Evolutionary conservation across 2,113 vertebrate species (phyloP), one percentile per base, ranked within the genome.

Genomic region (Crotalus viridis): DNA sequence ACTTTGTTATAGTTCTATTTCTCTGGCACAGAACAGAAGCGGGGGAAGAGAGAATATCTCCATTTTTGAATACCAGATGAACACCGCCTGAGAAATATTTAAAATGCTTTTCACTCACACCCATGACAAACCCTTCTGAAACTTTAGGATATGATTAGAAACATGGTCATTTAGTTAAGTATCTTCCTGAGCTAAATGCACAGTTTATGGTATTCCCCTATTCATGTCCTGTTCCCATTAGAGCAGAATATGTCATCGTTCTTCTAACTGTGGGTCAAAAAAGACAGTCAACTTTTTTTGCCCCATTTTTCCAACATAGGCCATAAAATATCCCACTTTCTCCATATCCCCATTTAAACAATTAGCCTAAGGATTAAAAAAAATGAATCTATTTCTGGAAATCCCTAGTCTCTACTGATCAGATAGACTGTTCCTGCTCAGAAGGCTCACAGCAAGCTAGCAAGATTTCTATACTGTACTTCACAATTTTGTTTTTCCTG

Each of bases 111-210:
- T n/a, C 33, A 46, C 22, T 69, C 91, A 43, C 17, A n/a, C 90
- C 43, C 54, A 48, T 89, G 91, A 74, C 51, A 69, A 92, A 15
- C 33, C 90, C 33, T 74, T 43, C 87, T 22, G 61, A 89, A 92
- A 89, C 39, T n/a, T n/a, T n/a, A 26, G 33, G 91, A 87, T 52
- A 10, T 17, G 24, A 81, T 92, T 92, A 92, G 91, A 92, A 92
- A 92, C 33, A 15, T 21, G n/a, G 87, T 92, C 91, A 92, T 81
- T 92, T 89, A 43, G 17, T 64, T 64, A 92, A 74, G 33, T 55
- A 92, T 92, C 51, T 88, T 69, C 46, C 87, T 4, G 51, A 64
- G 74, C 39, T 54, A 46, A 86, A 74, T 87, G 74, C 91, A 87
- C 87, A 22, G 22, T 52, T 52, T 3, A 61, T 92, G 91, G 61